These are phyloP conservation scores for Echinometra lucunter DNA, from an alignment of 53 echinoderm and acorn worm genomes.

Conservation along the genomic window DNA sequence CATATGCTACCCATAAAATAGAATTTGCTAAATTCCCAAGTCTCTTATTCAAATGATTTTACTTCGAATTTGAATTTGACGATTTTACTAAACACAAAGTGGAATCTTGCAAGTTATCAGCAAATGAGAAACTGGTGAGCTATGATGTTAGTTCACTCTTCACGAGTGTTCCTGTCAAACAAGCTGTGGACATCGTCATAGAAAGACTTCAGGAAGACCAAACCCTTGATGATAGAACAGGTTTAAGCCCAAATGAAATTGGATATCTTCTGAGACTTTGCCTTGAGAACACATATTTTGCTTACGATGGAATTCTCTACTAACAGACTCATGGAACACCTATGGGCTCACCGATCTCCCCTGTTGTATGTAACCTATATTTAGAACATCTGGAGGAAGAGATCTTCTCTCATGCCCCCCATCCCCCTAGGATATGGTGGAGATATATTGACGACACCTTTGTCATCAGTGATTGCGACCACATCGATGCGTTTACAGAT, in stretches of 20 bases:
- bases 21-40: no score
- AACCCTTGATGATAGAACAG: background rate
- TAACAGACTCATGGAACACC: background rate
- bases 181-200: no score
- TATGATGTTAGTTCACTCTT: no score
- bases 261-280: background rate
- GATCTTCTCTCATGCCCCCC: background rate
- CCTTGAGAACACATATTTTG: background rate
- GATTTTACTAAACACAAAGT: no score
- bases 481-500: background rate
- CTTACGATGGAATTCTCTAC: background rate
- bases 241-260: background rate
- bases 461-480: background rate
- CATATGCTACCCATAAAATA: no score
- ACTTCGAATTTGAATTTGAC: no score
- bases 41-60: no score
- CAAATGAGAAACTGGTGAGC: no score
- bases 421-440: no score
- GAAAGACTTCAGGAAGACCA: background rate
- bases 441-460: background rate
- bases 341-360: background rate
- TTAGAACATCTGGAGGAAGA: no score
- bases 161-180: no score
- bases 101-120: no score
- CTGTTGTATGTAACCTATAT: background rate